A percentile compares a stretch with the other conserved stretches of the same genome.
Conservation (phyloP, 2,888 invertebrate genomes). For the Ichneumoninae sp. region DNA sequence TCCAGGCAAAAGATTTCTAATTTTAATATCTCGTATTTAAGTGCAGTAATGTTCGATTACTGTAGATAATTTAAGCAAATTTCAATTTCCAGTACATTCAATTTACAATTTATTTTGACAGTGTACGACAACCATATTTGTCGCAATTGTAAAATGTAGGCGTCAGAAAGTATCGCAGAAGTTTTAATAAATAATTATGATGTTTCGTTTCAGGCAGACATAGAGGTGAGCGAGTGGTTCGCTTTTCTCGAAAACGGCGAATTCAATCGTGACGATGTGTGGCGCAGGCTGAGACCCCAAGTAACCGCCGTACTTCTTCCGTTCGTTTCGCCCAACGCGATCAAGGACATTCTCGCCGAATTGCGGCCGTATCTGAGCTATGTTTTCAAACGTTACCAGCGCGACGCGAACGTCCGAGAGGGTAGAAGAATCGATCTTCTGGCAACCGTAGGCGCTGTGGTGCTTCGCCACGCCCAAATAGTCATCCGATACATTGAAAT, state of each 20-base stretch:
- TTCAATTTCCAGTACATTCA: no score
- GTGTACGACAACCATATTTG: background rate
- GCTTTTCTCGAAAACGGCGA: constrained; percentile 47
- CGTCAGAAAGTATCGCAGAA: background rate
- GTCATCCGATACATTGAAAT: constrained; percentile 44
- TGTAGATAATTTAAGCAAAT: no score
- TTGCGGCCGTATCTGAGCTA: constrained; percentile 71
- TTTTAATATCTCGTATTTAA: no score
- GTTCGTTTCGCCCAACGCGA: constrained; percentile 49
- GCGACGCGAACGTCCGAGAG: constrained; percentile 48
- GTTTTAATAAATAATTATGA: background rate
- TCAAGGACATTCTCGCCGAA: constrained; percentile 69
- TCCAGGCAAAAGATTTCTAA: no score
- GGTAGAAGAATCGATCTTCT: constrained; percentile 70
- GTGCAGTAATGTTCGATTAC: no score
- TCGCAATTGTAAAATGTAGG: background rate
- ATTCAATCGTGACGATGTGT: constrained; percentile 54
- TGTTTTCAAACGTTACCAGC: constrained; percentile 67
- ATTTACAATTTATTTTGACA: no score
- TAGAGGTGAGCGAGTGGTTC: constrained; percentile 59
- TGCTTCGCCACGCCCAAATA: constrained; percentile 68
- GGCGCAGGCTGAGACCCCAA: constrained; percentile 48
- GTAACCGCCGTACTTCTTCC: constrained; percentile 14
- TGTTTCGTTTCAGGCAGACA: constrained; percentile 37
- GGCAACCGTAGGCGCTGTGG: constrained; percentile 72